phyloP scores from a whole-genome alignment of 2,797 vertebrate species.

The Takifugu ocellatus region DNA sequence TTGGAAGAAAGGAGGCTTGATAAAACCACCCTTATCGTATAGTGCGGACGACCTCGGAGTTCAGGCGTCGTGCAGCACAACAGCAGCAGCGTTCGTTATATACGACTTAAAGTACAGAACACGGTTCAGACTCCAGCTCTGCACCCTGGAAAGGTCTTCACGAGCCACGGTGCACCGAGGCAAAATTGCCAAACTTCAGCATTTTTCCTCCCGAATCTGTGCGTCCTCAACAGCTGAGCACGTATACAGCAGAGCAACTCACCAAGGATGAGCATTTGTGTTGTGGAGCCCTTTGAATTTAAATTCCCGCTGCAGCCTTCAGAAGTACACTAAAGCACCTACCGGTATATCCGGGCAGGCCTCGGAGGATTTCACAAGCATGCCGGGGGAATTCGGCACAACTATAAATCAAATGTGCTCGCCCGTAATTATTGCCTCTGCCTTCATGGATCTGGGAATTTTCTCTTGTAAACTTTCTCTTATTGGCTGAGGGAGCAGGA shows the following conservation, averaged over 20 bases:
- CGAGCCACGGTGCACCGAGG: too few relatives aligned
- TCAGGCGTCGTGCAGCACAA: not conserved
- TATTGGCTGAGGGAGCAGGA: constrained; percentile 26
- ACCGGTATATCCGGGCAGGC: constrained; percentile 16
- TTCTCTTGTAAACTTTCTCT: constrained; percentile 50
- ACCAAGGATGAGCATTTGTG: too few relatives aligned
- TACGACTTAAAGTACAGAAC: not conserved
- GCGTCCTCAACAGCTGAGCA: constrained; percentile 3
- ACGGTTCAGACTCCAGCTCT: not conserved
- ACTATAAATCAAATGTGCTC: constrained; percentile 61
- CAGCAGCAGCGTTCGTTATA: not conserved
- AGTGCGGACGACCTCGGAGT: not conserved
- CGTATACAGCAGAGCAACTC: too few relatives aligned
- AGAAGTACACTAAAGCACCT: constrained; percentile 4
- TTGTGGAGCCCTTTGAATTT: too few relatives aligned
- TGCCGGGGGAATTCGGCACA: constrained; percentile 30
- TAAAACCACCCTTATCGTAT: constrained; percentile 3
- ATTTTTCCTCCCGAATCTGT: constrained; percentile 6
- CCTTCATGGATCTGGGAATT: constrained; percentile 51
- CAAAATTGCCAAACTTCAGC: too few relatives aligned
- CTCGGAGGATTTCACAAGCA: constrained; percentile 47
- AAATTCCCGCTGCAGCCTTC: constrained; percentile 25
- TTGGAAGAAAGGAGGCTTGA: constrained; percentile 9
- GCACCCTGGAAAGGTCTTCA: too few relatives aligned
- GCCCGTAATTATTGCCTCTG: constrained; percentile 62